phyloP scores from a whole-genome alignment of 2,113 vertebrate species.

The Notothenia rossii region DNA sequence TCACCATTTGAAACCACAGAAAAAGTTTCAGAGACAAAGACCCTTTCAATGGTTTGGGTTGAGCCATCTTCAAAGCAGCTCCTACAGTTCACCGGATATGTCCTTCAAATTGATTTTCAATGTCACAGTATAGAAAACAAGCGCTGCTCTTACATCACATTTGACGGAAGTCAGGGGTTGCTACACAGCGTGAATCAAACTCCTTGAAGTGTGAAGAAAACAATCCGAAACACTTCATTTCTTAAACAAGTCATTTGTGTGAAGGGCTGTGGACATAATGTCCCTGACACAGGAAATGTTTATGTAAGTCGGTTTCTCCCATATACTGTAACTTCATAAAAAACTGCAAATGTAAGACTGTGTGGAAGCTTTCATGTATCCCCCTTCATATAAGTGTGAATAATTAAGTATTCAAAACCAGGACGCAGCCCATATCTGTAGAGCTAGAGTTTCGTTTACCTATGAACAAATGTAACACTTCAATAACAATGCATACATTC shows the following conservation, averaged over 20 bases:
- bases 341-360: neutral
- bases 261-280: neutral
- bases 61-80: neutral
- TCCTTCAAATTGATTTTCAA: conserved; percentile 24
- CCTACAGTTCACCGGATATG: neutral
- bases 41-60: neutral
- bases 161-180: neutral
- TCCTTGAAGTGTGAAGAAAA: conserved; percentile 14
- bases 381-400: conserved; percentile 3
- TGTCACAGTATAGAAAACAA: neutral
- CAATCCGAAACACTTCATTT: neutral
- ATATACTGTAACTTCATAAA: neutral
- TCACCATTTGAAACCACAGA: neutral
- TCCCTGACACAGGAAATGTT: conserved; percentile 16
- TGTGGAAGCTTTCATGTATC: neutral
- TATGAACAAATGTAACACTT: neutral
- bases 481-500: conserved; percentile 27
- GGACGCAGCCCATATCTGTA: neutral
- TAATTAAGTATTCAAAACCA: neutral
- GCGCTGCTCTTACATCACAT: conserved; percentile 18
- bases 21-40: neutral
- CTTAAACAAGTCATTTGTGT: neutral
- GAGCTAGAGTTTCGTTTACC: neutral
- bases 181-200: conserved; percentile 25
- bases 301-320: neutral